Evolutionary conservation across 2,797 vertebrate genomes (phyloP), one percentile per base, ranked within the genome.

Genomic region (Coendou prehensilis): DNA sequence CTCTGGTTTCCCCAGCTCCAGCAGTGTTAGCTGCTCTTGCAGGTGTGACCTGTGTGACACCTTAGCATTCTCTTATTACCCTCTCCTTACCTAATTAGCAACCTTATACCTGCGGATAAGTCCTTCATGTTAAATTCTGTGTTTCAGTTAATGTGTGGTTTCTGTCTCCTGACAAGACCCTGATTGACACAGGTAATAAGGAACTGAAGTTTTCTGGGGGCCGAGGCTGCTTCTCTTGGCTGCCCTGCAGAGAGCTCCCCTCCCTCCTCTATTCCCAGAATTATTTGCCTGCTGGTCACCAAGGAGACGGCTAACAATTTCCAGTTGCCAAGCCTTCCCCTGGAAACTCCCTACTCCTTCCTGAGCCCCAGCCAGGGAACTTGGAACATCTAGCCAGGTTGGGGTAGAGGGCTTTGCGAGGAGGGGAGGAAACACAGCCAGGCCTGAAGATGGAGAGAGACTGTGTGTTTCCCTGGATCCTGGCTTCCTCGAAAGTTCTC

Each of bases 281-380:
- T 97, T 97, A 98, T 97, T 97, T 98, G 97, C 93, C 97, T 89
- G 83, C 92, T 78, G 61, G 97, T 98, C 64, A 41, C 96, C 94
- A 98, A 94, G 96, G 97, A 95, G 93, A 98, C 4, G 56, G 90
- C 94, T 92, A 94, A 97, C 90, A 96, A 93, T 91, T 96, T 93
- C 91, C 95, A 96, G 91, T 97, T 97, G 97, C 96, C 97, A 97
- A 96, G 96, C 59, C 95, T 97, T 92, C 76, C 87, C 69, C 57
- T 92, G 89, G 94, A 97, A 97, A 97, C 96, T 96, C 96, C 96
- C 87, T 73, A n/a, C 87, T 94, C 95, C 94, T 89, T 97, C 64
- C 94, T 80, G 89, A 73, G 81, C 89, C 73, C 61, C 20, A 92
- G 97, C 96, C 97, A 97, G 84, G 92, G 93, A 96, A 90, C 82